Percentiles rank a stretch among this genome's conserved stretches.
Conservation (phyloP, 2,888 invertebrate genomes). For the Keiferia lycopersicella region DNA sequence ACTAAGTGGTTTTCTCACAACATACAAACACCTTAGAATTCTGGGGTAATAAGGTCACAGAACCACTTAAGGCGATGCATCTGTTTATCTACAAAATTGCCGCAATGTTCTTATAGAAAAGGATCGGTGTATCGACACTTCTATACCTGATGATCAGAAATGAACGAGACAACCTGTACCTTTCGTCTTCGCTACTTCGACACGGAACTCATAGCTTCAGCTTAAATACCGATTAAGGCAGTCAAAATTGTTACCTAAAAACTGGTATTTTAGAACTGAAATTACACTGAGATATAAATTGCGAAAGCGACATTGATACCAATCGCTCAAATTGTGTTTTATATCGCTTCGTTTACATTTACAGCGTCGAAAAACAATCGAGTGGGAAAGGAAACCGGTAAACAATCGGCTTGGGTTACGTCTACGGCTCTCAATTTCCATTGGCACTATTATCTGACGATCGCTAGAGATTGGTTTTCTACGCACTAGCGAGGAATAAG, state of each 20-base stretch:
- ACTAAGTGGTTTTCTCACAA: neutral
- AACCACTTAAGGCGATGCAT: conserved; percentile 5
- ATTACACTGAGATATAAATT: conserved; percentile 29
- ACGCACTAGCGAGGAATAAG: conserved; percentile 32
- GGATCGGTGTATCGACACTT: too few species aligned
- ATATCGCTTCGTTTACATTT: conserved; percentile 35
- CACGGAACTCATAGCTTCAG: too few species aligned
- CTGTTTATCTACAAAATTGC: neutral
- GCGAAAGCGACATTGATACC: conserved; percentile 50
- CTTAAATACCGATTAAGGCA: too few species aligned
- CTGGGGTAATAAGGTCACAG: conserved; percentile 1
- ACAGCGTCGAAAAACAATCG: conserved; percentile 43
- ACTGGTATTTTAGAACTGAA: neutral
- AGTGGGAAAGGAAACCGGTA: conserved; percentile 60
- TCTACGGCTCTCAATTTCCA: conserved; percentile 54
- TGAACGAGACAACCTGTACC: too few species aligned
- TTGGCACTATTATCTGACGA: conserved; percentile 50
- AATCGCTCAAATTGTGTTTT: conserved; percentile 50
- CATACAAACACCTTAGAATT: neutral
- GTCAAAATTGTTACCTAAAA: neutral
- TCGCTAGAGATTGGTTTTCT: conserved; percentile 45
- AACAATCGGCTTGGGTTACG: conserved; percentile 56
- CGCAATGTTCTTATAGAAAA: neutral
- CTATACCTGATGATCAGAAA: too few species aligned
- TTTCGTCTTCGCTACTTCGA: too few species aligned